A percentile compares a stretch with the other conserved stretches of the same genome.
phyloP scores from a whole-genome alignment of 2,797 vertebrate genomes.

The Pempheris klunzingeri region DNA sequence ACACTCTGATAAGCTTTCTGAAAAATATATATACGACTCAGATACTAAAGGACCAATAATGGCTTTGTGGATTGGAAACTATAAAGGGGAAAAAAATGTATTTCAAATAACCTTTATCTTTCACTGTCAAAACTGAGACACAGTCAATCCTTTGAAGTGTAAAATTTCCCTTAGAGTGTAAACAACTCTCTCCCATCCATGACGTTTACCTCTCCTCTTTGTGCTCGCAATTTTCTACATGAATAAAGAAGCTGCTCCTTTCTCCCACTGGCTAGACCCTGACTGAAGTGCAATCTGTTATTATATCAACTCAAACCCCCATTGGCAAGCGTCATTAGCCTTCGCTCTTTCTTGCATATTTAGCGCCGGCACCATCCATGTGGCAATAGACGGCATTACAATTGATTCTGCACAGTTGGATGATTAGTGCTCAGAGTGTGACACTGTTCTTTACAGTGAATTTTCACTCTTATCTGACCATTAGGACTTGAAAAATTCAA shows the following conservation, averaged over 20 bases:
- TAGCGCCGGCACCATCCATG: constrained; percentile 54
- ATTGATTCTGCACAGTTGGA: constrained; percentile 51
- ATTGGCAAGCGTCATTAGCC: constrained; percentile 78
- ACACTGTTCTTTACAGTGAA: constrained; percentile 31
- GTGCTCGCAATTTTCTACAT: constrained; percentile 83
- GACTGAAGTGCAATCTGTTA: constrained; percentile 79
- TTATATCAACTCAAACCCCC: constrained; percentile 78
- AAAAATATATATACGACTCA: constrained; percentile 24
- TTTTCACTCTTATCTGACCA: constrained; percentile 23
- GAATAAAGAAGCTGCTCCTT: constrained; percentile 78
- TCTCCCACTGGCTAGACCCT: constrained; percentile 73
- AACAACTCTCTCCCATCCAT: constrained; percentile 80
- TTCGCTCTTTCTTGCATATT: constrained; percentile 62
- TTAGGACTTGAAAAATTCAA: constrained; percentile 22
- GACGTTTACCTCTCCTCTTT: constrained; percentile 80
- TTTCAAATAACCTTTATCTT: constrained; percentile 84
- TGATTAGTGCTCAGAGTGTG: constrained; percentile 26
- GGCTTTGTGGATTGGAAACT: constrained; percentile 57
- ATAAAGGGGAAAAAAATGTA: constrained; percentile 53
- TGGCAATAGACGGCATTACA: constrained; percentile 48
- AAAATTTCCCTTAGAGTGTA: constrained; percentile 82
- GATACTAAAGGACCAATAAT: constrained; percentile 53
- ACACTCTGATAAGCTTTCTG: constrained; percentile 51
- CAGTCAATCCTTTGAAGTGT: constrained; percentile 81
- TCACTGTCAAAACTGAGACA: constrained; percentile 81